A percentile compares a stretch with the other conserved stretches of the same genome.
Conservation (phyloP, 2,888 invertebrate species). For the Gisinianus flammeolus region DNA sequence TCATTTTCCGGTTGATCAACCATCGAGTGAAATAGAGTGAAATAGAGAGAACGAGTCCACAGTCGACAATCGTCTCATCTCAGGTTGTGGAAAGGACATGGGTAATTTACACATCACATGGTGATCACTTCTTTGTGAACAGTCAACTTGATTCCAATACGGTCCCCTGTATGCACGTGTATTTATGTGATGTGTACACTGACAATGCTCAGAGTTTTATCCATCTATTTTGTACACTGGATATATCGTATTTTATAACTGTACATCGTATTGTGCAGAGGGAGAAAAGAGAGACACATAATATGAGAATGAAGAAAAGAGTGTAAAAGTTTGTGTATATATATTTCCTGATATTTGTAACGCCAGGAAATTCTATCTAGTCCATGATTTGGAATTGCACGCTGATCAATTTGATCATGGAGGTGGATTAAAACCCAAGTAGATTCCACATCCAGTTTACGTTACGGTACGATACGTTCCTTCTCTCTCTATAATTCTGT, state of each 20-base stretch:
- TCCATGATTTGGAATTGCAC: conserved; percentile 28
- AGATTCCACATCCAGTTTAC: conserved; percentile 25
- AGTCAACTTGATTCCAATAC: neutral
- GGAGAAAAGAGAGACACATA: neutral
- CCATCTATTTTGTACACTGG: too few species aligned
- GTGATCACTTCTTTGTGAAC: neutral
- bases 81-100: conserved; percentile 12
- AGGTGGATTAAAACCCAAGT: conserved; percentile 26
- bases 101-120: conserved; percentile 36
- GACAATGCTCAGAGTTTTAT: too few species aligned
- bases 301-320: too few species aligned
- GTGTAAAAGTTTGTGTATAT: too few species aligned
- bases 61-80: neutral
- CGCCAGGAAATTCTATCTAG: conserved; percentile 20
- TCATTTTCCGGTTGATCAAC: conserved; percentile 1
- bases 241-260: too few species aligned
- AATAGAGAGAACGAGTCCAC: neutral
- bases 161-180: too few species aligned
- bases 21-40: too few species aligned
- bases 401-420: conserved; percentile 33
- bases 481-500: conserved; percentile 5
- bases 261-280: neutral
- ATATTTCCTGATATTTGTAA: too few species aligned
- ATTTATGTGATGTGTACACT: too few species aligned
- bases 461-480: conserved; percentile 4